Base-by-base conservation (phyloP, 1,140 invertebrate genomes). In the Drosophila ananassae region DNA sequence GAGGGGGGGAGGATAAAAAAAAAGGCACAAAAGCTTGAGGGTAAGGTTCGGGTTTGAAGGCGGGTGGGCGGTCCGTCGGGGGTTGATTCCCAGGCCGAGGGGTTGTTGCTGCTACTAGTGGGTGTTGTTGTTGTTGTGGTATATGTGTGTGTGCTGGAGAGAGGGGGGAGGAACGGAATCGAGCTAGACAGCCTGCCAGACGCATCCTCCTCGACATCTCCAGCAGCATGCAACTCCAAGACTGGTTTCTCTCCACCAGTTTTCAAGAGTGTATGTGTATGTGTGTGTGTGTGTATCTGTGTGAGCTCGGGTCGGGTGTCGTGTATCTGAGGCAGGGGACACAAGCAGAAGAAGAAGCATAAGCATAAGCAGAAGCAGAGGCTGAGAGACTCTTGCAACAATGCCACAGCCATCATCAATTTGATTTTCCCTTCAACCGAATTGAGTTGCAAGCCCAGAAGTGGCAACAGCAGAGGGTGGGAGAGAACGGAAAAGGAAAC, bases 351-450 rank as follows among this genome's bases (percentile, higher is more conserved):
- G 17, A 17, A 17, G 17, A 17, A 17, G 17, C 17, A 17, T 17
- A 17, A 17, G 17, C 17, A 17, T 17, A 17, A 17, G 17, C 17
- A 17, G 17, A 17, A 17, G 17, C 17, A 17, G 25, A 28, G 25
- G 25, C 25, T 6, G 25, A 13, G 41, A 21, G 13, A 4, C 25
- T 44, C 41, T 44, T 44, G 17, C 41, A 44, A 44, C 41, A 44
- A 44, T 44, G 41, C 41, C 41, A 21, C 12, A 44, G 41, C 9
- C 41, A 44, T 21, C 41, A 44, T 44, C 5, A 44, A 44, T 44
- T 21, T 44, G 41, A 44, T 44, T 44, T 44, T 21, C 41, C 41
- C 41, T 44, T 44, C 41, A 44, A 44, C 4, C 41, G 41, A 44
- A 17, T 44, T 44, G 41, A 44, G 13, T 41, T 41, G 39, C 39